Conservation (phyloP, 2,888 invertebrate species). For the Latheticus oryzae region DNA sequence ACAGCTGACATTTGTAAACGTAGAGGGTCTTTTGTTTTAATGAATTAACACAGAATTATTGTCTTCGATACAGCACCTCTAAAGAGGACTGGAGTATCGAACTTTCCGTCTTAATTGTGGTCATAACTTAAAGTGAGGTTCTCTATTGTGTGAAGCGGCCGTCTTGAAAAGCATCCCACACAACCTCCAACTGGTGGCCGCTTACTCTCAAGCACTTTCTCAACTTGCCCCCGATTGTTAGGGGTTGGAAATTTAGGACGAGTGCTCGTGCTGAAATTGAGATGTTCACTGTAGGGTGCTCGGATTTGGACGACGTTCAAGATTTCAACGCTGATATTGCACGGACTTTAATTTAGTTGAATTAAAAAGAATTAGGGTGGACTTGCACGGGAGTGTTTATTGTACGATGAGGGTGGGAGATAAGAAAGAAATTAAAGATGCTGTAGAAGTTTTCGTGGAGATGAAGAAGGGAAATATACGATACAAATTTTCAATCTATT, state of each 20-base stretch:
- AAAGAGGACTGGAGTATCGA: too few relatives aligned
- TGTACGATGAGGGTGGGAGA: constrained; percentile 1
- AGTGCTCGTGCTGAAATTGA: constrained; percentile 29
- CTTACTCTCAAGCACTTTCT: constrained; percentile 25
- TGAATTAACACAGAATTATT: too few relatives aligned
- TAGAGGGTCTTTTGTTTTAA: too few relatives aligned
- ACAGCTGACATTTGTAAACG: too few relatives aligned
- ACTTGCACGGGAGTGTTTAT: constrained; percentile 9
- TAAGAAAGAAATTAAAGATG: too few relatives aligned
- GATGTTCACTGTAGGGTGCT: constrained; percentile 20
- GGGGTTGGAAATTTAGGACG: constrained; percentile 18
- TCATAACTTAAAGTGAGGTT: constrained; percentile 42
- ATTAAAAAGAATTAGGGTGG: constrained; percentile 22
- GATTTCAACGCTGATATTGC: constrained; percentile 18
- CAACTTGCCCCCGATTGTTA: constrained; percentile 15
- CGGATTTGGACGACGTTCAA: constrained; percentile 20
- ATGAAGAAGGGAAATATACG: background rate
- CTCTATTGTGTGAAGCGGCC: constrained; percentile 36
- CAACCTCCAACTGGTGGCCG: constrained; percentile 4
- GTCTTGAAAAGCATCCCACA: constrained; percentile 15
- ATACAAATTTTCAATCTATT: too few relatives aligned
- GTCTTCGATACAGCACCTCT: too few relatives aligned
- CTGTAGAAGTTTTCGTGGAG: too few relatives aligned
- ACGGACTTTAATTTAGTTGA: constrained; percentile 23
- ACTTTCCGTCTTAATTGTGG: constrained; percentile 42